Conservation (phyloP, 2,888 invertebrate species). For the Eupithecia inturbata region DNA sequence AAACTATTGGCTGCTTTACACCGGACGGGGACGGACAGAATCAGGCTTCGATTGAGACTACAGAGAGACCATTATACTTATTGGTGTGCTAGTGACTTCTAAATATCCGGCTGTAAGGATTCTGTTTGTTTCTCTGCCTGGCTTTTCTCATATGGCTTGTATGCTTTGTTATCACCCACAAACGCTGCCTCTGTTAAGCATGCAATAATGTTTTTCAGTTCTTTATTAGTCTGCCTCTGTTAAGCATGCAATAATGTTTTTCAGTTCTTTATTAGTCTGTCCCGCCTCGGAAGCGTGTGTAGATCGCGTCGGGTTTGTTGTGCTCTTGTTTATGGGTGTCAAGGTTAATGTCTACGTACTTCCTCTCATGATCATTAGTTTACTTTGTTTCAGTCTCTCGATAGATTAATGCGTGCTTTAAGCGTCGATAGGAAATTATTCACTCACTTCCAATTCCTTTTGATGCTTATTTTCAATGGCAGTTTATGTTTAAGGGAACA, state of each 20-base stretch:
- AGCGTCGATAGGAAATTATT: neutral
- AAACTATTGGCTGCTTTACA: neutral
- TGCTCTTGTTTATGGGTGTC: constrained; percentile 58
- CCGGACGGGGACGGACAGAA: neutral
- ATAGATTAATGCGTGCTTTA: constrained; percentile 17
- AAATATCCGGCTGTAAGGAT: neutral
- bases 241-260: neutral
- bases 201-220: neutral
- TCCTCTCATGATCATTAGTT: constrained; percentile 30
- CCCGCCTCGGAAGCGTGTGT: constrained; percentile 2
- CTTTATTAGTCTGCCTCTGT: neutral
- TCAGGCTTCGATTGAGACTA: neutral
- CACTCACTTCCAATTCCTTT: constrained; percentile 5
- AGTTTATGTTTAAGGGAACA: constrained; percentile 2
- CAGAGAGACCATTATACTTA: neutral
- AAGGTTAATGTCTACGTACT: constrained; percentile 60
- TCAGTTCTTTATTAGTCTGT: neutral
- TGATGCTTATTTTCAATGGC: constrained; percentile 9
- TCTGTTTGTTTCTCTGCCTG: neutral
- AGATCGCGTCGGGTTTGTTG: constrained; percentile 31
- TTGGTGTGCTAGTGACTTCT: neutral
- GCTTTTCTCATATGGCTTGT: neutral
- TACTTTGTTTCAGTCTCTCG: constrained; percentile 20
- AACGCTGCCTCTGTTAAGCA: neutral
- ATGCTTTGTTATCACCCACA: neutral